A percentile compares a stretch with the other conserved stretches of the same genome.
phyloP scores from a whole-genome alignment of 2,888 invertebrate species.

The Melanostoma mellinum region DNA sequence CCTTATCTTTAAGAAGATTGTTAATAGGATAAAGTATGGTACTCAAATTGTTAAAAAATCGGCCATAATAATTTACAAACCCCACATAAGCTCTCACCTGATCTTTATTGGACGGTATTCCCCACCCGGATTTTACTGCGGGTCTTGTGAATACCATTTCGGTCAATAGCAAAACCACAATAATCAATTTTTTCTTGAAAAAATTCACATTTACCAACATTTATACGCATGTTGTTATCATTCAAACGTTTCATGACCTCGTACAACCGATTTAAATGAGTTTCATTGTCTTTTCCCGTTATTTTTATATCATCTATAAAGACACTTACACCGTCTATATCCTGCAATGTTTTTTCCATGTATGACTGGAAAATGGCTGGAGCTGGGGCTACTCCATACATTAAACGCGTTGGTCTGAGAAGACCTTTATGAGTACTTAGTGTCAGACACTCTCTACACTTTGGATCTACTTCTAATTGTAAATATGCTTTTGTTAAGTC shows the following conservation, averaged over 20 bases:
- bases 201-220: background rate
- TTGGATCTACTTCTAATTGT: slow-evolving; percentile 76
- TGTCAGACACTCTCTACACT: slow-evolving; percentile 74
- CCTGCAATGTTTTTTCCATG: slow-evolving; percentile 74
- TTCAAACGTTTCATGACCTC: slow-evolving; percentile 1
- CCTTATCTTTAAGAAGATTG: background rate
- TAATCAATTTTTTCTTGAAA: slow-evolving; percentile 7
- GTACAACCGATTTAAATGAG: background rate
- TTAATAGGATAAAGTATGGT: slow-evolving; percentile 6
- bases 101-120: background rate
- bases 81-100: background rate
- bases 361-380: slow-evolving; percentile 75
- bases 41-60: slow-evolving; percentile 1
- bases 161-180: slow-evolving; percentile 5
- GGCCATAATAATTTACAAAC: background rate
- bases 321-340: slow-evolving; percentile 68
- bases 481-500: slow-evolving; percentile 77
- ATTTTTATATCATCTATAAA: slow-evolving; percentile 75
- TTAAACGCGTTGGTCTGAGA: slow-evolving; percentile 75
- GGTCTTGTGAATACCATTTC: background rate
- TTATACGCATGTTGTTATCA: background rate
- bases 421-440: slow-evolving; percentile 78
- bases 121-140: background rate
- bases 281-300: slow-evolving; percentile 65
- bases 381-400: slow-evolving; percentile 76